phyloP scores from a whole-genome alignment of 2,113 vertebrate genomes.

The Stigmatopora nigra region DNA sequence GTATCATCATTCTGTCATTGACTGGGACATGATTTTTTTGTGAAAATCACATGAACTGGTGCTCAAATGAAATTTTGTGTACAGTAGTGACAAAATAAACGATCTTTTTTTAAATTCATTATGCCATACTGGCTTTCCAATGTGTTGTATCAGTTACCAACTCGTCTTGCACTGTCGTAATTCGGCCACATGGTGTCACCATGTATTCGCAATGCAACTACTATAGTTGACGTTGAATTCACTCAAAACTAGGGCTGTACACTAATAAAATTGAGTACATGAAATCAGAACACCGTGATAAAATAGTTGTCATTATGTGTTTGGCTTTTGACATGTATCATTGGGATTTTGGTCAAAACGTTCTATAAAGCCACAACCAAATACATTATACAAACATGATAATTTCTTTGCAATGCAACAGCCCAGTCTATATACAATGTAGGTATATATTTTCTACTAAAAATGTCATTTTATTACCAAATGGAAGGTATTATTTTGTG shows the following conservation, averaged over 20 bases:
- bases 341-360: neutral
- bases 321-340: neutral
- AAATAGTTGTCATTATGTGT: neutral
- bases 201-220: neutral
- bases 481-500: no score
- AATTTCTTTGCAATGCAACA: neutral
- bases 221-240: neutral
- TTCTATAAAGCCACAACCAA: neutral
- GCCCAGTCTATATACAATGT: no score
- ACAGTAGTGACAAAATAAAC: constrained; percentile 48
- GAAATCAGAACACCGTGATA: neutral
- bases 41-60: constrained; percentile 44
- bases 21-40: constrained; percentile 35
- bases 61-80: constrained; percentile 32
- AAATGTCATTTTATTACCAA: no score
- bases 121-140: neutral
- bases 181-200: constrained; percentile 31
- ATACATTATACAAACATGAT: neutral
- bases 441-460: no score
- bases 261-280: neutral
- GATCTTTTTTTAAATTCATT: constrained; percentile 13
- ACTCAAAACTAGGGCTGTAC: neutral
- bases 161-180: neutral
- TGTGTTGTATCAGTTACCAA: neutral
- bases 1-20: constrained; percentile 28